A percentile compares a stretch with the other conserved stretches of the same genome.
phyloP scores from a whole-genome alignment of 2,888 invertebrate genomes.

The Aspidapion aeneum region DNA sequence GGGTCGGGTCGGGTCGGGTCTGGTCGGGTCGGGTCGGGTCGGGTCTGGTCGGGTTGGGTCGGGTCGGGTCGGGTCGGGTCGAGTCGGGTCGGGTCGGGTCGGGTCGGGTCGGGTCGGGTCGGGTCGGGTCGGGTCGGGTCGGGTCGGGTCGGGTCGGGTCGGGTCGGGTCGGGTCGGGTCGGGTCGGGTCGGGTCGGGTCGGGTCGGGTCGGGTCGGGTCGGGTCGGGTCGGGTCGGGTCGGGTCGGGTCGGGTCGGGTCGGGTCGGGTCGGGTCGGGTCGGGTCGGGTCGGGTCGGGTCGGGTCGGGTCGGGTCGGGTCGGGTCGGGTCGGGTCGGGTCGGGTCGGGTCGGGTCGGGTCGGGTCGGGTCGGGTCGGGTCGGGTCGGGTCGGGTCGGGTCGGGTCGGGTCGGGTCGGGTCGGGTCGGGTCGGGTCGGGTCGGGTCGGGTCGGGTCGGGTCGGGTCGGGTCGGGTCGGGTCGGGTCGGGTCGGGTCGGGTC shows the following conservation, averaged over 20 bases:
- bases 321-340: background rate
- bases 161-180: background rate
- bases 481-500: background rate
- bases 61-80: slow-evolving; percentile 1
- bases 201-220: background rate
- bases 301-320: background rate
- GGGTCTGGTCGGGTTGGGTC: too few species aligned
- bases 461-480: background rate
- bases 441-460: background rate
- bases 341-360: background rate
- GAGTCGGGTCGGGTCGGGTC: slow-evolving; percentile 1
- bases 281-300: background rate
- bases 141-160: background rate
- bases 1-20: too few species aligned
- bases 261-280: background rate
- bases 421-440: background rate
- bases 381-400: background rate
- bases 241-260: background rate
- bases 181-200: background rate
- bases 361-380: background rate
- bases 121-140: background rate
- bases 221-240: background rate
- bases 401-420: background rate
- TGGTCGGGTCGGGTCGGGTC: too few species aligned
- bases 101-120: background rate